These are phyloP conservation scores for Gambusia affinis DNA, from an alignment of 2,113 vertebrate genomes.

Conservation along the genomic window DNA sequence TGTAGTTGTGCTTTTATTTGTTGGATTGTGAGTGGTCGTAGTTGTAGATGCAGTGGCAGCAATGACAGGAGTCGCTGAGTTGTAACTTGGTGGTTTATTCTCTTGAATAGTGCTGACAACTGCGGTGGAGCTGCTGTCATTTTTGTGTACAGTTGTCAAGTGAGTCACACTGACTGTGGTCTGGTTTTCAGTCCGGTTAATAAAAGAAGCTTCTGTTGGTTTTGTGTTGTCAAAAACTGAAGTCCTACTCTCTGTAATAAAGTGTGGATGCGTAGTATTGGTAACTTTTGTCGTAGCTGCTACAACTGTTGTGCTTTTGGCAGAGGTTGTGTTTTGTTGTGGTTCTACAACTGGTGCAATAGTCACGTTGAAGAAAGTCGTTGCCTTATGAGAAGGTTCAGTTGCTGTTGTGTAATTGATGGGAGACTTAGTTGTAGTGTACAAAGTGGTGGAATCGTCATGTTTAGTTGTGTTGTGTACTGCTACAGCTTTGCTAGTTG, in stretches of 20 bases:
- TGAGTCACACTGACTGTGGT: slow-evolving; percentile 1
- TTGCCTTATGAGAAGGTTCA: slow-evolving; percentile 14
- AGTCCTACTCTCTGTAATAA: not conserved
- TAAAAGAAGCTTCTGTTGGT: slow-evolving; percentile 9
- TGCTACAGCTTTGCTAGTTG: not conserved
- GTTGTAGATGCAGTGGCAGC: not conserved
- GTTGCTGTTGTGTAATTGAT: not conserved
- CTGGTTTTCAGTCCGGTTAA: slow-evolving; percentile 25
- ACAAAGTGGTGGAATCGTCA: not conserved
- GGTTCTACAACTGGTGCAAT: not conserved
- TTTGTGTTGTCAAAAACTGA: not conserved
- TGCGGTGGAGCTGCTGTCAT: not conserved
- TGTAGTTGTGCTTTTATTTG: not conserved
- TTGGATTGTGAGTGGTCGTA: not conserved
- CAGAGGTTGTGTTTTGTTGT: slow-evolving; percentile 22
- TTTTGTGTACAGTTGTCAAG: slow-evolving; percentile 1
- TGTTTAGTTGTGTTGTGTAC: not conserved
- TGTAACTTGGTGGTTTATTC: not conserved
- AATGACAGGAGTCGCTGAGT: not conserved
- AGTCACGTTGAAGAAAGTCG: not conserved
- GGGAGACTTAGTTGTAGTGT: not conserved
- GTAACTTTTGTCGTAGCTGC: not conserved
- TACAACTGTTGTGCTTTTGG: not conserved
- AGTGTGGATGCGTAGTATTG: not conserved
- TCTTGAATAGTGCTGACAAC: not conserved